phyloP scores from a whole-genome alignment of 2,797 vertebrate genomes.

The Enteromius anoplus region DNA sequence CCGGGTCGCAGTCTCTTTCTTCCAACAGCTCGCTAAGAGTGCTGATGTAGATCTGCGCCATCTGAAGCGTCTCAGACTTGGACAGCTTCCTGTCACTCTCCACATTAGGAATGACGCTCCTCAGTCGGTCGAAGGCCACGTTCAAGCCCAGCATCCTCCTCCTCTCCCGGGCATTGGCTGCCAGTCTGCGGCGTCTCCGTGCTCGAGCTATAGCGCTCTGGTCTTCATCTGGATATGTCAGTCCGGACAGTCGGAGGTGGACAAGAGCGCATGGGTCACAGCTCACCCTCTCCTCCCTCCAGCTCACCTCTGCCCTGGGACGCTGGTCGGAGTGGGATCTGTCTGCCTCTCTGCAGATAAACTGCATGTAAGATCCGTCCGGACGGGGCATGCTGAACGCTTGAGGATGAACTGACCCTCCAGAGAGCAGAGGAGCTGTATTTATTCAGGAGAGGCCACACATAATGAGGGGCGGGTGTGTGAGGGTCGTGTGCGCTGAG shows the following conservation, averaged over 20 bases:
- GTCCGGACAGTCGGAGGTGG: conserved; percentile 66
- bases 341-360: conserved; percentile 57
- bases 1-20: conserved; percentile 48
- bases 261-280: conserved; percentile 66
- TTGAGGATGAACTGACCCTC: conserved; percentile 36
- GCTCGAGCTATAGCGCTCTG: conserved; percentile 58
- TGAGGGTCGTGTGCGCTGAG: conserved; percentile 73
- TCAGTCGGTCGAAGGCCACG: conserved; percentile 81
- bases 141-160: conserved; percentile 82
- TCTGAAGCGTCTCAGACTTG: conserved; percentile 82
- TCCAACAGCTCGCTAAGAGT: conserved; percentile 78
- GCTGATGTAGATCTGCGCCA: conserved; percentile 83
- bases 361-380: conserved; percentile 62
- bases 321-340: not conserved
- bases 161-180: conserved; percentile 82
- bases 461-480: conserved; percentile 67
- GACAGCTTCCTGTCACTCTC: conserved; percentile 79
- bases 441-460: conserved; percentile 69
- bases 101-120: conserved; percentile 81
- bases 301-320: conserved; percentile 41
- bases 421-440: conserved; percentile 55
- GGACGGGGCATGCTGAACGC: conserved; percentile 61
- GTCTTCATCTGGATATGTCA: conserved; percentile 69
- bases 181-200: conserved; percentile 73
- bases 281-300: conserved; percentile 51